These are phyloP conservation scores for Capitella teleta DNA, from an alignment of 1,140 invertebrate species.

Conservation along the genomic window DNA sequence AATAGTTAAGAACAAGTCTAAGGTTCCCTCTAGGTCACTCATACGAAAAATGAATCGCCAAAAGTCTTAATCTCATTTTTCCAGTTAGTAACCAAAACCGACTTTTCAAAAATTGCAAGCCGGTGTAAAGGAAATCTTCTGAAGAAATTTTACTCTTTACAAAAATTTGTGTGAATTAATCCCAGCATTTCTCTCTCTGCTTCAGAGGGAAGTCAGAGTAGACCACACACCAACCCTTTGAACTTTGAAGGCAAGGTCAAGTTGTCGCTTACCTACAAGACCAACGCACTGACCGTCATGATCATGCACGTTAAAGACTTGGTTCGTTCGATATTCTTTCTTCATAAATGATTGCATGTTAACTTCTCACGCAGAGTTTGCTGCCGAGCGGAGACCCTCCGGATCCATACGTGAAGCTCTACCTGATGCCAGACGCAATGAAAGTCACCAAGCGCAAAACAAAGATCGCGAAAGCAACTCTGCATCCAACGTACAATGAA, in stretches of 20 bases:
- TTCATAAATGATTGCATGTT: background rate
- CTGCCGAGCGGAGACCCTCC: slow-evolving; percentile 43
- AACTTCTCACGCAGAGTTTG: background rate
- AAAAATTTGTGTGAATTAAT: no score
- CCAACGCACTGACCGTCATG: slow-evolving; percentile 69
- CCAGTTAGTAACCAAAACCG: no score
- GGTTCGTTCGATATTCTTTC: slow-evolving; percentile 51
- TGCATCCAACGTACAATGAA: slow-evolving; percentile 95
- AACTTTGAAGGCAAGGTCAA: slow-evolving; percentile 50
- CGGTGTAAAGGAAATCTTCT: no score
- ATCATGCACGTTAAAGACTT: slow-evolving; percentile 78
- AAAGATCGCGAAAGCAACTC: slow-evolving; percentile 78
- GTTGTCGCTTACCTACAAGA: slow-evolving; percentile 69
- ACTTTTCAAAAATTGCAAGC: no score
- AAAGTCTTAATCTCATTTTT: no score
- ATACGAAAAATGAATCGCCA: no score
- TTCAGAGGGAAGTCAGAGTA: no score
- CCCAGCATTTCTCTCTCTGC: no score
- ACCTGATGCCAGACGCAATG: slow-evolving; percentile 63
- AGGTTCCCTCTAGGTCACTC: no score
- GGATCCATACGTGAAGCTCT: slow-evolving; percentile 86
- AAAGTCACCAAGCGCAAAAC: slow-evolving; percentile 92
- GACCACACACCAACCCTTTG: no score
- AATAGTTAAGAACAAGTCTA: no score
- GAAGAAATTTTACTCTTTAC: no score